These are phyloP conservation scores for Invenusta paracnida DNA, from an alignment of 2,888 invertebrate genomes.

Conservation along the genomic window DNA sequence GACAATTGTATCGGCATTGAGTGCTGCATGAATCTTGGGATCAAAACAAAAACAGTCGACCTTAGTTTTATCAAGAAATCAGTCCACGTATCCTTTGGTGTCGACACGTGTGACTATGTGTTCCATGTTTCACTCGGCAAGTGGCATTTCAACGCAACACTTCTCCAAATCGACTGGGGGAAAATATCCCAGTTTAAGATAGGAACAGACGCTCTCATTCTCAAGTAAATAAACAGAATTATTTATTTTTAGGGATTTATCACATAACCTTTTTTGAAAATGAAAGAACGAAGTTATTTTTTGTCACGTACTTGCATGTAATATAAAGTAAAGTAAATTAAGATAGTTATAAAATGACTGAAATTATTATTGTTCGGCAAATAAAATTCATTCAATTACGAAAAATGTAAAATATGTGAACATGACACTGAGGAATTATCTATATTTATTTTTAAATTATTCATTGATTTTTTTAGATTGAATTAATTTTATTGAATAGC, in stretches of 20 bases:
- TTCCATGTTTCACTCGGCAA: constrained; percentile 45
- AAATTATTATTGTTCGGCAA: no score
- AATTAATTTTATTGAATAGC: no score
- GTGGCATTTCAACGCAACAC: constrained; percentile 42
- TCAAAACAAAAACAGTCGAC: constrained; percentile 47
- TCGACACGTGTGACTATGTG: constrained; percentile 48
- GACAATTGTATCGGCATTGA: constrained; percentile 50
- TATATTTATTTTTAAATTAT: no score
- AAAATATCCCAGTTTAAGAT: constrained; percentile 32
- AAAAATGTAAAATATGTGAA: no score
- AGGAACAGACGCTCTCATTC: constrained; percentile 13
- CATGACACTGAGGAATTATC: no score
- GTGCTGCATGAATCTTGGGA: constrained; percentile 48
- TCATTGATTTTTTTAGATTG: no score
- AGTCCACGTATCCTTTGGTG: constrained; percentile 47
- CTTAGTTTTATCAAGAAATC: constrained; percentile 49
- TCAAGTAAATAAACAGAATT: constrained; percentile 6
- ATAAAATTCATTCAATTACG: no score
- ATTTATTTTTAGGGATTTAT: not conserved
- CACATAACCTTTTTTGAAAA: not conserved
- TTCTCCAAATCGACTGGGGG: constrained; percentile 48
- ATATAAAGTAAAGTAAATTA: not conserved
- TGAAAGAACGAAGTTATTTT: no score
- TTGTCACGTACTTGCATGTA: not conserved
- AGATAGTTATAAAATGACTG: no score